Evolutionary conservation across 2,797 vertebrate genomes (phyloP), one percentile per base, ranked within the genome.

Genomic region (Hydrolagus colliei): DNA sequence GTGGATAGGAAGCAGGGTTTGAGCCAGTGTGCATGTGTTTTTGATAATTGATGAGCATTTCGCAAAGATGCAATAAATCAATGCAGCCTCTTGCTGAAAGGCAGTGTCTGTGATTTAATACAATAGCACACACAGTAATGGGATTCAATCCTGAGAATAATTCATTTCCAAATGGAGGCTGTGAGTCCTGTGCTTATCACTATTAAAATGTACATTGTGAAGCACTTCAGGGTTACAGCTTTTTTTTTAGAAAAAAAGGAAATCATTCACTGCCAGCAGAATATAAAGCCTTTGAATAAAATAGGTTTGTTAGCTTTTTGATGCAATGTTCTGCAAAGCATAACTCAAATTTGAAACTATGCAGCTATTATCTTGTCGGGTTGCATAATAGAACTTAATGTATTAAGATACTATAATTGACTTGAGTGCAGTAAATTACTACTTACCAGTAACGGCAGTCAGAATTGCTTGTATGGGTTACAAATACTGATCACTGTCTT

Each of bases 81-180:
- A 65, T 41, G 14, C 32, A 68, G 27, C 6, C 65, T 71, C 79
- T 84, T 22, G 52, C 32, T 32, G 18, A 52, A 67, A 84, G 79
- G 63, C 16, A 84, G 27, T 9, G 8, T 71, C 32, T 20, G 65
- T 84, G 65, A 84, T 71, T 41, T 68, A 84, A 68, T 52, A 11
- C 32, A 27, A 68, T 84, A 84, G 16, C 27, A 3, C 41, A 68
- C 27, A 71, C 65, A 71, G 65, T 84, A 84, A 84, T 68, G 18
- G 79, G 79, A n/a, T 84, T 84, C 79, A 68, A 11, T 18, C n/a
- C n/a, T 84, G 27, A 20, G 62, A 84, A 71, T 84, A 84, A 84
- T 16, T 84, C 65, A 9, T 71, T 84, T 41, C 27, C 2, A 84
- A 71, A 84, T 84, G 79, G 79, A 84, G 79, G 32, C 41, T 84